A percentile compares a stretch with the other conserved stretches of the same genome.
These are phyloP conservation scores for Coecobrya sp. DNA, from an alignment of 2,888 invertebrate species.

Conservation along the genomic window DNA sequence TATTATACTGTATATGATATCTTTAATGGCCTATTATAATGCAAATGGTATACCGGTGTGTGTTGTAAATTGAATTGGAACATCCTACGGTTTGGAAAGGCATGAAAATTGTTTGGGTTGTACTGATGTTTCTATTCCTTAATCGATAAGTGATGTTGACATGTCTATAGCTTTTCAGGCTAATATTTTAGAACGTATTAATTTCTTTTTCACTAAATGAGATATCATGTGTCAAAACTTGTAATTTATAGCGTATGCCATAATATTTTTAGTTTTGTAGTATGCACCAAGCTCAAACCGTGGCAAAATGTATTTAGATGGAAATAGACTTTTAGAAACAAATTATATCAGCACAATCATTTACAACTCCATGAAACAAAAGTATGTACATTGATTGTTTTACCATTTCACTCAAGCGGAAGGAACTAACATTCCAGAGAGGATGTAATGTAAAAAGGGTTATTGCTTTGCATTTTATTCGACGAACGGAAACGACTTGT, in stretches of 20 bases:
- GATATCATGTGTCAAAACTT: constrained; percentile 11
- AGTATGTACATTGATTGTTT: neutral
- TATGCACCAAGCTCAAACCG: neutral
- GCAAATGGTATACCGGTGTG: constrained; percentile 12
- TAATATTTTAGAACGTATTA: neutral
- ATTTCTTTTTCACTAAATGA: constrained; percentile 12
- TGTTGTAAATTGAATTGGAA: neutral
- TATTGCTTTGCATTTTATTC: neutral
- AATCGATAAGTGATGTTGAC: neutral
- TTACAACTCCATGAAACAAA: neutral
- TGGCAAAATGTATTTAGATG: neutral
- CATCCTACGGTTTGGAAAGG: neutral
- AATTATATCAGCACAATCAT: too few species aligned
- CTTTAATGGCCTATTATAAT: constrained; percentile 8
- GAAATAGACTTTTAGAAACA: neutral
- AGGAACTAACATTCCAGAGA: neutral
- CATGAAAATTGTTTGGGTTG: constrained; percentile 14
- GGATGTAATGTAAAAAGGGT: neutral
- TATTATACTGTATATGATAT: too few species aligned
- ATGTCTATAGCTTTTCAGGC: neutral
- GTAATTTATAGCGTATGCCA: neutral
- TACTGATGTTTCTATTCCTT: neutral
- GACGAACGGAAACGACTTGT: neutral
- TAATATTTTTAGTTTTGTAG: too few species aligned
- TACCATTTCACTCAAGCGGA: neutral